Percentiles rank a stretch among this genome's conserved stretches.
Evolutionary conservation across 2,113 vertebrate genomes (phyloP).

Genomic region (Pteronura brasiliensis): DNA sequence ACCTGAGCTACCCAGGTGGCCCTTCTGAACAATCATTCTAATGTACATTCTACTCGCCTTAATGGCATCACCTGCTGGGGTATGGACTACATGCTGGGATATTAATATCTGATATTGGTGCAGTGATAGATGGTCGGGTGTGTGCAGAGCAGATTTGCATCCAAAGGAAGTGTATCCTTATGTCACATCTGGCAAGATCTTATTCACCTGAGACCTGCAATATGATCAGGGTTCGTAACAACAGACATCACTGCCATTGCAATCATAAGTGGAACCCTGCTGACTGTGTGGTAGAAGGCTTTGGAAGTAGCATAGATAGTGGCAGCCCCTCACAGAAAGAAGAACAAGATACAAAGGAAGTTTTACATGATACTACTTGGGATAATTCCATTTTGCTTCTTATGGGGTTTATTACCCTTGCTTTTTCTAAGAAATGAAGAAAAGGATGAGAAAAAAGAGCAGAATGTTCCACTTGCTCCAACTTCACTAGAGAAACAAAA

Average conservation of each 20-base stretch:
- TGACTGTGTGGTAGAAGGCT: not conserved
- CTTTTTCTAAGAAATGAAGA: not conserved
- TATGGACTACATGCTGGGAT: not conserved
- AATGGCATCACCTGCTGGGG: conserved; percentile 36
- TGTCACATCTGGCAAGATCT: fast-evolving
- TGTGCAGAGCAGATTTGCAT: conserved; percentile 34
- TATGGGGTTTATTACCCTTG: not conserved
- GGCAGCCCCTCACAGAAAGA: conserved; percentile 30
- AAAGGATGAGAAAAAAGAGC: not conserved
- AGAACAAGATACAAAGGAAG: not conserved
- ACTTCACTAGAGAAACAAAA: too few species aligned
- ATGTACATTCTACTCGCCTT: not conserved
- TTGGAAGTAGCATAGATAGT: conserved; percentile 74
- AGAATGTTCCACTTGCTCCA: too few species aligned
- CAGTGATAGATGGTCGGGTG: conserved; percentile 12
- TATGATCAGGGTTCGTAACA: conserved; percentile 72
- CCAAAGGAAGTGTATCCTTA: not conserved
- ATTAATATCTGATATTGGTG: not conserved
- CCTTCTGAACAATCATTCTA: not conserved
- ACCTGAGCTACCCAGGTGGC: too few species aligned
- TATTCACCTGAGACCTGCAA: conserved; percentile 7
- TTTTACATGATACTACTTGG: not conserved
- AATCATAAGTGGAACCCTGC: conserved; percentile 50
- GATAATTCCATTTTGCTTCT: not conserved
- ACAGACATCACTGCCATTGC: conserved; percentile 70